A percentile compares a stretch with the other conserved stretches of the same genome.
These are phyloP conservation scores for Rhinatrema bivittatum DNA, from an alignment of 2,797 vertebrate genomes.

Conservation along the genomic window DNA sequence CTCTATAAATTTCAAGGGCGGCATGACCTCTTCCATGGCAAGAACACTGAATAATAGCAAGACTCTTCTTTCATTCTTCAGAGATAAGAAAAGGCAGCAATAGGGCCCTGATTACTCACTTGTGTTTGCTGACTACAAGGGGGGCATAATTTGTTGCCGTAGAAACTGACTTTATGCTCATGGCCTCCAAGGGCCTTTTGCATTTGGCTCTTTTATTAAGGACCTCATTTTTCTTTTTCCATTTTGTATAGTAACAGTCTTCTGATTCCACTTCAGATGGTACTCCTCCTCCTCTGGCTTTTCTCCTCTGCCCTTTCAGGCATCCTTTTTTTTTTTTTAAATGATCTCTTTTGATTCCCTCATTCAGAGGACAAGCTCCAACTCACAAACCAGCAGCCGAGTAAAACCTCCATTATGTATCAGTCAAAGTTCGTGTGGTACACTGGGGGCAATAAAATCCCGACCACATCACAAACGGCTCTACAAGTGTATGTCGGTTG, in stretches of 20 bases:
- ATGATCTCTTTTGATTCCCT: conserved; percentile 18
- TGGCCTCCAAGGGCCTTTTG: conserved; percentile 9
- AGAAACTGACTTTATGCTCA: conserved; percentile 11
- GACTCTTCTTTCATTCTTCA: background rate
- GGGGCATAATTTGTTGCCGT: conserved; percentile 15
- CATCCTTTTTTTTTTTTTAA: conserved; percentile 16
- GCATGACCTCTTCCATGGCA: background rate
- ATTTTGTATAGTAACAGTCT: background rate
- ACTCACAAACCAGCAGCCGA: no score
- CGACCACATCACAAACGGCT: no score
- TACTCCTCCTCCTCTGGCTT: no score
- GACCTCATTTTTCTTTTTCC: conserved; percentile 2
- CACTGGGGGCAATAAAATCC: no score
- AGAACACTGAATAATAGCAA: background rate
- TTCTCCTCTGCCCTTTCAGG: no score
- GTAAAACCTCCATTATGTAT: no score
- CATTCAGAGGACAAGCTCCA: no score
- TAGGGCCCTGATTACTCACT: conserved; percentile 1
- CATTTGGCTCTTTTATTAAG: conserved; percentile 4
- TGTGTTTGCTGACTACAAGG: conserved; percentile 10
- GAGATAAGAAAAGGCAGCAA: conserved; percentile 9
- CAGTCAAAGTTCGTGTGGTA: no score
- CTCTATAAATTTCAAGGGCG: background rate
- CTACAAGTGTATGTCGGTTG: no score
- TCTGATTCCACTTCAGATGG: no score